Evolutionary conservation across 2,888 invertebrate species (phyloP).

Genomic region (Dicyrtoma fusca): DNA sequence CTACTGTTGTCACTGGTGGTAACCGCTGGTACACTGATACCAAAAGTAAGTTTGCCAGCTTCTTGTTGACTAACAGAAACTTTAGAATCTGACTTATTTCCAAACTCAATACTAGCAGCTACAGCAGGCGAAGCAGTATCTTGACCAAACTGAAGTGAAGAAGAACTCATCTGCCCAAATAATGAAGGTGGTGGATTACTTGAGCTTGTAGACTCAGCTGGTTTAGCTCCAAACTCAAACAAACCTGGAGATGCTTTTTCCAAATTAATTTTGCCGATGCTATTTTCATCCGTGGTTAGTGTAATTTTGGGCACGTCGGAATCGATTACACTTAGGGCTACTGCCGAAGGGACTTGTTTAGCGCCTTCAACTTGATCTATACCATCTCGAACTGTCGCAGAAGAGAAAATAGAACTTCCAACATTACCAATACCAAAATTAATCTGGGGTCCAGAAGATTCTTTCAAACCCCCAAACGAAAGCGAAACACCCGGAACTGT

Average conservation of each 20-base stretch:
- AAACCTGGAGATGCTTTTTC: too few species aligned
- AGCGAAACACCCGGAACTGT: neutral
- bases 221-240: too few species aligned
- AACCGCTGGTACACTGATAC: neutral
- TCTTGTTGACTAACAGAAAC: neutral
- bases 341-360: too few species aligned
- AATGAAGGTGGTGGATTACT: neutral
- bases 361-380: too few species aligned
- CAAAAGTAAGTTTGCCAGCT: slow-evolving; percentile 1
- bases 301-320: too few species aligned
- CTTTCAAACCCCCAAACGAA: slow-evolving; percentile 10
- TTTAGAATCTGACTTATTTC: neutral
- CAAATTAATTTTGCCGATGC: too few species aligned
- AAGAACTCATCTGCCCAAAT: too few species aligned
- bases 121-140: neutral
- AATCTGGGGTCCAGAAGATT: neutral
- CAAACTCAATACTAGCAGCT: neutral
- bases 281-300: too few species aligned
- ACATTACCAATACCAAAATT: too few species aligned
- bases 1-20: neutral
- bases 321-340: too few species aligned
- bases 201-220: neutral
- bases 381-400: too few species aligned
- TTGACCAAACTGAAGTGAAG: too few species aligned
- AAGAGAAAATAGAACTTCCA: neutral